Percentiles rank a stretch among this genome's conserved stretches.
phyloP scores from a whole-genome alignment of 2,113 vertebrate species.

The Elaphurus davidianus region DNA sequence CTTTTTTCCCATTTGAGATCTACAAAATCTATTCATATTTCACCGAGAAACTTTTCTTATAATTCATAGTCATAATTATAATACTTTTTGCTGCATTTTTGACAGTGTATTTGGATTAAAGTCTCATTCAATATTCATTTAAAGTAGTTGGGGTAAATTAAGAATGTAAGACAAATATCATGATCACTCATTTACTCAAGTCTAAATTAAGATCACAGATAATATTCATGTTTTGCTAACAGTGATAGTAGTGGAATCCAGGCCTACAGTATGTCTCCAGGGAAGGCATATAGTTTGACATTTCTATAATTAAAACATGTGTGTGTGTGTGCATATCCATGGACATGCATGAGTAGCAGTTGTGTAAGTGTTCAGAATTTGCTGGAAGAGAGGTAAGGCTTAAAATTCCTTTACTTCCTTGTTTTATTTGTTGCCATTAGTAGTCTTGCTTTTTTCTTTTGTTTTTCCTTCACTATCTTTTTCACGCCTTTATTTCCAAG shows the following conservation, averaged over 20 bases:
- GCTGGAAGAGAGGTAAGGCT: background rate
- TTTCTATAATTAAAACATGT: background rate
- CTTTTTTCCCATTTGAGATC: background rate
- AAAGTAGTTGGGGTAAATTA: background rate
- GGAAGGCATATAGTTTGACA: background rate
- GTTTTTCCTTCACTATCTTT: constrained; percentile 14
- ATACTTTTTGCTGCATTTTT: constrained; percentile 14
- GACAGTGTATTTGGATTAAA: background rate
- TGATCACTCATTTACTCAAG: background rate
- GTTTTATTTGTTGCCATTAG: background rate
- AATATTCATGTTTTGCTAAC: background rate
- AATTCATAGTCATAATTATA: background rate
- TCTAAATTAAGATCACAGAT: constrained; percentile 11
- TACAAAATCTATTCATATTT: background rate
- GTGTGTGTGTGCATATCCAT: background rate
- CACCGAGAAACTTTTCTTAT: background rate
- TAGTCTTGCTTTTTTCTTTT: background rate
- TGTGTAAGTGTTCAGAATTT: background rate
- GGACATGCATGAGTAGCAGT: no score
- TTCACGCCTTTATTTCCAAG: constrained; percentile 48
- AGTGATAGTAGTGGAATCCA: background rate
- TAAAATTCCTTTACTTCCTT: background rate
- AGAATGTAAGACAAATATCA: constrained; percentile 12
- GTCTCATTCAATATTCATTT: background rate
- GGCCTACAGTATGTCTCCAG: background rate